phyloP scores from a whole-genome alignment of 2,797 vertebrate genomes.

The Lepidocolaptes lacrymiger region DNA sequence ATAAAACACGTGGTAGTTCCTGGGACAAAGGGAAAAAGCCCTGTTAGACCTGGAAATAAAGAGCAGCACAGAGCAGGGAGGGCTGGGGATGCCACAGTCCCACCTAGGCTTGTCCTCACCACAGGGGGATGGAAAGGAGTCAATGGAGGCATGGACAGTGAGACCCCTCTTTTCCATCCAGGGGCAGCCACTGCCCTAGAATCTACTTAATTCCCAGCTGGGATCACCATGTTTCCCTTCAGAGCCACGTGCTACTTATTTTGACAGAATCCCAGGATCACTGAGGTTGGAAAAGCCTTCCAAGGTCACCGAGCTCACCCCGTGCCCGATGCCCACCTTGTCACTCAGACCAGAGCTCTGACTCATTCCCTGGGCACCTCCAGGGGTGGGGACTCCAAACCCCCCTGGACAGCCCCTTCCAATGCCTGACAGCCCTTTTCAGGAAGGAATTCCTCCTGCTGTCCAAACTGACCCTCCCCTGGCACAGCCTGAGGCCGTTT shows the following conservation, averaged over 20 bases:
- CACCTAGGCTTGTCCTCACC: not conserved
- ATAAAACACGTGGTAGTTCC: conserved; percentile 99
- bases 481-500: not conserved
- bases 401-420: not conserved
- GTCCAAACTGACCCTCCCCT: not conserved
- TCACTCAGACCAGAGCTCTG: not conserved
- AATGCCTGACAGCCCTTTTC: not conserved
- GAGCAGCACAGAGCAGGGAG: not conserved
- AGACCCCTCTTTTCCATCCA: not conserved
- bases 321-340: too few species aligned
- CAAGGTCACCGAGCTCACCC: fast-evolving
- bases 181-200: not conserved
- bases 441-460: not conserved
- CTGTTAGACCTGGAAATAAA: not conserved
- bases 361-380: not conserved
- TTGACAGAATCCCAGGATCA: not conserved
- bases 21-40: conserved; percentile 64
- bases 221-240: not conserved
- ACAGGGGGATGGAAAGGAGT: not conserved
- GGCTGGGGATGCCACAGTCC: not conserved
- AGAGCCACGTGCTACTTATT: not conserved
- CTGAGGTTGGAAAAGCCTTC: not conserved
- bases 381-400: not conserved
- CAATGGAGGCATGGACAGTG: not conserved
- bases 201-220: not conserved